phyloP scores from a whole-genome alignment of 2,888 invertebrate species.

The Tachina lurida region DNA sequence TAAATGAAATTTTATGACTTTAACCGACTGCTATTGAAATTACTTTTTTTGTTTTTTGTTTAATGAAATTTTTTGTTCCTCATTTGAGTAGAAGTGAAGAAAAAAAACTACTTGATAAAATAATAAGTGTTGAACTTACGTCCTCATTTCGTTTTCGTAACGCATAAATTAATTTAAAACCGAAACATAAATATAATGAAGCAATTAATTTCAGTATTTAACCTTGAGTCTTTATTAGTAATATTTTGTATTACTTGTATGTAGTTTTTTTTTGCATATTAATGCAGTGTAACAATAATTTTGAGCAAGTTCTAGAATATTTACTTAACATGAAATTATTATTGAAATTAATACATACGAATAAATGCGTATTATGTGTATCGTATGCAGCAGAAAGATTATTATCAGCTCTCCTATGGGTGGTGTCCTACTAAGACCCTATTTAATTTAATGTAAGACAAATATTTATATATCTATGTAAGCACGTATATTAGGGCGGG shows the following conservation, averaged over 20 bases:
- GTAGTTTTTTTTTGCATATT: not conserved
- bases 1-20: constrained; percentile 68
- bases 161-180: constrained; percentile 50
- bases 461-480: too few species aligned
- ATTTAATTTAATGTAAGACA: too few species aligned
- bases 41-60: not conserved
- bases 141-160: constrained; percentile 62
- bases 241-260: constrained; percentile 12
- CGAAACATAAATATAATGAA: constrained; percentile 31
- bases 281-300: not conserved
- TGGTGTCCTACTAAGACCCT: too few species aligned
- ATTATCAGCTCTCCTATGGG: too few species aligned
- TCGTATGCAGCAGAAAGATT: too few species aligned
- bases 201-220: constrained; percentile 52
- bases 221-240: constrained; percentile 54
- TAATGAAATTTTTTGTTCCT: constrained; percentile 28
- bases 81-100: not conserved
- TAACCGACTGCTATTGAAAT: constrained; percentile 52
- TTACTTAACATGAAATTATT: too few species aligned
- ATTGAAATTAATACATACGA: too few species aligned
- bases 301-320: not conserved
- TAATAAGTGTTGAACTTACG: constrained; percentile 52
- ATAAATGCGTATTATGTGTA: too few species aligned
- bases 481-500: too few species aligned
- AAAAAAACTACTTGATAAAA: constrained; percentile 29